phyloP scores from a whole-genome alignment of 64 coral and sea anemone genomes.

The Dendrophyllia cribrosa region DNA sequence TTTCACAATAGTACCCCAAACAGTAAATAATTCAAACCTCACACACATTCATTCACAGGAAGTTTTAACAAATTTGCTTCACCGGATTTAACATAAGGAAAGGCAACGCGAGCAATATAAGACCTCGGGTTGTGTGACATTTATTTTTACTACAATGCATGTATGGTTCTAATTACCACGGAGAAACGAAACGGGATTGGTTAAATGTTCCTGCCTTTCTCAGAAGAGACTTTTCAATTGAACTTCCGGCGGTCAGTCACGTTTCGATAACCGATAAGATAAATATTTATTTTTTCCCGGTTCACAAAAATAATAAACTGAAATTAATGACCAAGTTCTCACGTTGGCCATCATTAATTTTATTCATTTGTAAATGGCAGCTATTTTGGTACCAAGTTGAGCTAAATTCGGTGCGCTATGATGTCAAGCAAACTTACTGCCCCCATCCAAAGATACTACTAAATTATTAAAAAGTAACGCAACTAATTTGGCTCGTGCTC shows the following conservation, averaged over 20 bases:
- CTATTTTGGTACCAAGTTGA: background rate
- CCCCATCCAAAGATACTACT: background rate
- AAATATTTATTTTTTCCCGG: background rate
- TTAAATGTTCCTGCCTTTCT: background rate
- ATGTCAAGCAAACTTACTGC: background rate
- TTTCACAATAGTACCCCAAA: background rate
- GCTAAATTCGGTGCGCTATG: background rate
- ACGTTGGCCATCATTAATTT: background rate
- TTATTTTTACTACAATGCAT: background rate
- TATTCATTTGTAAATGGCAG: background rate
- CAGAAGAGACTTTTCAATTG: slow-evolving; percentile 1
- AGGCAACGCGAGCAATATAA: background rate
- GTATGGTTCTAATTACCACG: background rate
- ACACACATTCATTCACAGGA: background rate
- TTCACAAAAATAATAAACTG: background rate
- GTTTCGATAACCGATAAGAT: background rate
- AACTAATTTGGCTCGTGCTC: background rate
- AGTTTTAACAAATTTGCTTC: background rate
- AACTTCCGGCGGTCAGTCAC: slow-evolving; percentile 29
- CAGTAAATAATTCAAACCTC: background rate
- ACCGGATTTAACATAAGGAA: background rate
- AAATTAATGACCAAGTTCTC: background rate
- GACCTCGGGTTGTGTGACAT: background rate
- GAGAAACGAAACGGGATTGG: background rate
- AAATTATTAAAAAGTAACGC: slow-evolving; percentile 25